Evolutionary conservation across 2,797 vertebrate genomes (phyloP).

Genomic region (Euthynnus affinis): DNA sequence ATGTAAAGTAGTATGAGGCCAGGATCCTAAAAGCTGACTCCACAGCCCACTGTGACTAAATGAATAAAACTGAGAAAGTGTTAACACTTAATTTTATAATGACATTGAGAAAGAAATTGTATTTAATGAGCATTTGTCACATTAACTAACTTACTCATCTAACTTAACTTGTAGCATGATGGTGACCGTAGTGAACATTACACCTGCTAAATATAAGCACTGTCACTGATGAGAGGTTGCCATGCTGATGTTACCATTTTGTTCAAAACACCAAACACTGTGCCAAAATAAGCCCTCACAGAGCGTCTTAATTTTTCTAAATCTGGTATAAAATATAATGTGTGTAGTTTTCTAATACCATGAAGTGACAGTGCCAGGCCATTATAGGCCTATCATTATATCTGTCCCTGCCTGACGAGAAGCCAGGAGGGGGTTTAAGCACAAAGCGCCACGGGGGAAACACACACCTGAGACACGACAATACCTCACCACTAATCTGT

Average conservation of each 20-base stretch:
- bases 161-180: no score
- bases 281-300: neutral
- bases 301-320: neutral
- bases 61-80: no score
- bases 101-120: neutral
- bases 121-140: neutral
- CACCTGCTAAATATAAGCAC: neutral
- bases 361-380: conserved; percentile 1
- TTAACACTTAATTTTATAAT: no score
- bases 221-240: neutral
- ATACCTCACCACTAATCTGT: conserved; percentile 57
- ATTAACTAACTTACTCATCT: no score
- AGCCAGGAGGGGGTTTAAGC: conserved; percentile 37
- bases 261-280: neutral
- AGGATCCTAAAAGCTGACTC: neutral
- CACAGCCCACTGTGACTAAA: neutral
- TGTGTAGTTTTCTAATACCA: conserved; percentile 16
- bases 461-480: conserved; percentile 64
- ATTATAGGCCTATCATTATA: conserved; percentile 60
- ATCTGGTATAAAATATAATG: conserved; percentile 14
- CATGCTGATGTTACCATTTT: neutral
- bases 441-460: conserved; percentile 53
- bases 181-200: neutral
- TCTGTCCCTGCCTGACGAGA: conserved; percentile 53
- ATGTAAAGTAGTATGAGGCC: no score